These are phyloP conservation scores for Epirrhoe alternata DNA, from an alignment of 2,888 invertebrate genomes.

Conservation along the genomic window DNA sequence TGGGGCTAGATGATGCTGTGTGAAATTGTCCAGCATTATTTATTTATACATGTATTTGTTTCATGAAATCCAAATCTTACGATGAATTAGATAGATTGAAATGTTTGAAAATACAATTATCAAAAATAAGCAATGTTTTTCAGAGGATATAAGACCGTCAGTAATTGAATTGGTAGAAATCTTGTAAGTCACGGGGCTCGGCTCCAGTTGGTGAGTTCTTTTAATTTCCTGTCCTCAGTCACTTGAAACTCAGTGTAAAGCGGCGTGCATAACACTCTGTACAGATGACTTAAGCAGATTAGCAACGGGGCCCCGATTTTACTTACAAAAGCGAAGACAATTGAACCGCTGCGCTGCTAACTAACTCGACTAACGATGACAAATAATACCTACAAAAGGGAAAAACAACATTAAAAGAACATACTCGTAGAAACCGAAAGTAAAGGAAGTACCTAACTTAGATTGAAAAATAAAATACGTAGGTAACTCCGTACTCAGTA, in stretches of 20 bases:
- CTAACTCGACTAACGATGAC: no score
- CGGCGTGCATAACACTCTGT: conserved; percentile 9
- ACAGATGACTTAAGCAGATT: not conserved
- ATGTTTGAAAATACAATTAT: no score
- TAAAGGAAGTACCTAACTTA: no score
- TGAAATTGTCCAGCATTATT: no score
- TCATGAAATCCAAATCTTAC: no score
- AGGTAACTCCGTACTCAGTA: not conserved
- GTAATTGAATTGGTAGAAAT: conserved; percentile 26
- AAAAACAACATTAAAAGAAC: no score
- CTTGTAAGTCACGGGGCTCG: conserved; percentile 25
- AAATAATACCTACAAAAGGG: no score
- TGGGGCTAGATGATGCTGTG: no score
- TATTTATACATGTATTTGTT: no score
- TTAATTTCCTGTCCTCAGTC: conserved; percentile 33
- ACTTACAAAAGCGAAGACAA: not conserved
- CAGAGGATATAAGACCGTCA: not conserved
- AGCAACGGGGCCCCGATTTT: not conserved
- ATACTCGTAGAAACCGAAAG: no score
- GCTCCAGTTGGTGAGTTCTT: conserved; percentile 22
- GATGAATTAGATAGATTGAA: no score
- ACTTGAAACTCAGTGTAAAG: conserved; percentile 17
- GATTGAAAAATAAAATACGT: not conserved
- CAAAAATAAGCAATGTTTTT: not conserved
- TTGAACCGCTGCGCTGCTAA: no score